These are phyloP conservation scores for Dynastes tityus DNA, from an alignment of 2,888 invertebrate species.

Conservation along the genomic window DNA sequence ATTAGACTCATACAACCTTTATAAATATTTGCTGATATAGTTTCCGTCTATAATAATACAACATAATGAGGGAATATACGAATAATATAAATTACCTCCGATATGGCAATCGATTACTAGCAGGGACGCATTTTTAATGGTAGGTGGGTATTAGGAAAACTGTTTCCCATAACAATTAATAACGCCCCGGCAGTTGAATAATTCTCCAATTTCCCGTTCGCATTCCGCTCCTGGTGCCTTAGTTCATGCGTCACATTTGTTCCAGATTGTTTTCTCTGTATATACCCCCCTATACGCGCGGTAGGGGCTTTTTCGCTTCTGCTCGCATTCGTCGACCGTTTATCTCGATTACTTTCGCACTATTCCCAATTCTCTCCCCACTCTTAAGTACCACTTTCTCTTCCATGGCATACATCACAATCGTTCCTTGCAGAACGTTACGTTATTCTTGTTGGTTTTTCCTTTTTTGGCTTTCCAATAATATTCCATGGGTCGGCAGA, in stretches of 20 bases:
- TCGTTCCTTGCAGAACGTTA: slow-evolving; percentile 58
- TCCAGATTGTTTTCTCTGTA: slow-evolving; percentile 47
- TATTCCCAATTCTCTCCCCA: slow-evolving; percentile 45
- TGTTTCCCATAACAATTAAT: slow-evolving; percentile 42
- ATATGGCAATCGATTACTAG: neutral
- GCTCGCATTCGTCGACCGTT: slow-evolving; percentile 60
- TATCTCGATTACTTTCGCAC: slow-evolving; percentile 60
- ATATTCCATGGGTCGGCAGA: slow-evolving; percentile 51
- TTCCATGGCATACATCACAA: slow-evolving; percentile 61
- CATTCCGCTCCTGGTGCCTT: slow-evolving; percentile 40
- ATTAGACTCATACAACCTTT: neutral
- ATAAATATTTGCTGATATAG: slow-evolving; percentile 2
- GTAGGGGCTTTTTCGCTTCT: slow-evolving; percentile 52
- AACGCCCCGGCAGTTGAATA: slow-evolving; percentile 36
- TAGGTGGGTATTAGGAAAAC: slow-evolving; percentile 30
- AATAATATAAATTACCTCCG: slow-evolving; percentile 16
- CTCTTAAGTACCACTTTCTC: slow-evolving; percentile 56
- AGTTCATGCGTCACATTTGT: slow-evolving; percentile 49
- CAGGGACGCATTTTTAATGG: slow-evolving; percentile 26
- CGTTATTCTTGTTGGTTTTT: slow-evolving; percentile 61
- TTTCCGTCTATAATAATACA: neutral
- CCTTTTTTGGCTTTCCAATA: slow-evolving; percentile 17
- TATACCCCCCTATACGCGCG: slow-evolving; percentile 2
- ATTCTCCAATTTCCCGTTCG: slow-evolving; percentile 41
- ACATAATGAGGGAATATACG: neutral